Conservation (phyloP, 2,797 vertebrate genomes). For the Spea hammondii region DNA sequence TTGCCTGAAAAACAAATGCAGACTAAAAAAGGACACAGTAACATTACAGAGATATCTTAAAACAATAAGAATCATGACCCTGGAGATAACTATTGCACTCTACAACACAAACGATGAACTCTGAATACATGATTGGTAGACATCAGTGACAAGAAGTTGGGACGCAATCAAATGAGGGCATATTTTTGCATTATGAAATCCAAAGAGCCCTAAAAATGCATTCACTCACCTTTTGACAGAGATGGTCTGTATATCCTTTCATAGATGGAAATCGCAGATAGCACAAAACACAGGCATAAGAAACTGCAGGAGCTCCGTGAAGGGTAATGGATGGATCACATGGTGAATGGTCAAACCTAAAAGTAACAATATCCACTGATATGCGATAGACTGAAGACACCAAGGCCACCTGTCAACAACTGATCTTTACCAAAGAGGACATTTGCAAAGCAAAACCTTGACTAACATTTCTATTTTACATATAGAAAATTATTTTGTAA, state of each 20-base stretch:
- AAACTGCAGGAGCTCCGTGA: constrained; percentile 72
- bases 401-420: too few relatives aligned
- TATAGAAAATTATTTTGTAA: too few relatives aligned
- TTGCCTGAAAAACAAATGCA: constrained; percentile 58
- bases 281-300: constrained; percentile 84
- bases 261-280: constrained; percentile 71
- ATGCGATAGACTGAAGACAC: too few relatives aligned
- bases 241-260: constrained; percentile 78
- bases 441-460: too few relatives aligned
- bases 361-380: not conserved
- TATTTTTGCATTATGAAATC: not conserved
- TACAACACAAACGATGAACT: not conserved
- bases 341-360: constrained; percentile 96
- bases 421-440: too few relatives aligned
- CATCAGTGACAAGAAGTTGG: too few relatives aligned
- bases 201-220: not conserved
- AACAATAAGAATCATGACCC: too few relatives aligned
- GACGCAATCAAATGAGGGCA: not conserved
- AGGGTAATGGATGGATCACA: constrained; percentile 89
- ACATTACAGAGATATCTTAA: too few relatives aligned
- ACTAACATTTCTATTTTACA: too few relatives aligned
- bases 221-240: constrained; percentile 77
- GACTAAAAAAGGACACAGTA: not conserved
- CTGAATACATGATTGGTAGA: too few relatives aligned
- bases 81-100: not conserved